These are phyloP conservation scores for Coenobita brevimanus DNA, from an alignment of 1,140 invertebrate genomes.

Conservation along the genomic window DNA sequence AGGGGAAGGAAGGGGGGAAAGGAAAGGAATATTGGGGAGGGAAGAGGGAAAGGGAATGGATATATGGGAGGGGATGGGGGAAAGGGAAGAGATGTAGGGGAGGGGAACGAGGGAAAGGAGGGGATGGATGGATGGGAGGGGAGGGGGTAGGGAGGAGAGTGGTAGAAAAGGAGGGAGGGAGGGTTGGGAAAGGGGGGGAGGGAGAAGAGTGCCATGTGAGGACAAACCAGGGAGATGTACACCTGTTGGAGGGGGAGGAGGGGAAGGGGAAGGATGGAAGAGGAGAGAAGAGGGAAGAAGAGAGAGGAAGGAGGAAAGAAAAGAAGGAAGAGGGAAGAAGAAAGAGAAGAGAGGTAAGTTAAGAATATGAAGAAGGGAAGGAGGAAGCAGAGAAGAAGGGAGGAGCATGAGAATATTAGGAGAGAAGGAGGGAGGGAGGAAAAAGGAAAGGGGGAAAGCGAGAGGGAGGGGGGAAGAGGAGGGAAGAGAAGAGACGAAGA, in stretches of 20 bases:
- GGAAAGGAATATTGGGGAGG: too few relatives aligned
- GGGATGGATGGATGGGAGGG: neutral
- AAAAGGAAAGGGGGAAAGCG: too few relatives aligned
- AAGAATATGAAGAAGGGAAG: neutral
- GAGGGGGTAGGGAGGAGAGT: neutral
- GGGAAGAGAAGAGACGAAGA: too few relatives aligned
- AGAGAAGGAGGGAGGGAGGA: neutral
- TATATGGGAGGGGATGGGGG: neutral
- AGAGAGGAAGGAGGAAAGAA: neutral
- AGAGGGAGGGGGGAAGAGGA: too few relatives aligned
- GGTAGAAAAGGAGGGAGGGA: neutral
- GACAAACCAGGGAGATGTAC: too few relatives aligned
- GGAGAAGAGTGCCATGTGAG: neutral
- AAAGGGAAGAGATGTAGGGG: neutral
- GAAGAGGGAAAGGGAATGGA: too few relatives aligned
- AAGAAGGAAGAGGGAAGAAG: neutral
- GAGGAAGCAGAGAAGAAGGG: too few relatives aligned
- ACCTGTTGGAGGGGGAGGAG: neutral
- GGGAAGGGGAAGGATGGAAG: neutral
- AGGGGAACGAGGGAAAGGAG: conserved; percentile 1
- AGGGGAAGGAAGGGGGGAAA: neutral
- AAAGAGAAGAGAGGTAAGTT: neutral
- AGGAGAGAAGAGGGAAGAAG: neutral
- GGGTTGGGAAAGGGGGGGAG: neutral
- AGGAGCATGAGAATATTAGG: too few relatives aligned